A percentile compares a stretch with the other conserved stretches of the same genome.
phyloP scores from a whole-genome alignment of 2,113 vertebrate species.

The Accipiter virgatus region DNA sequence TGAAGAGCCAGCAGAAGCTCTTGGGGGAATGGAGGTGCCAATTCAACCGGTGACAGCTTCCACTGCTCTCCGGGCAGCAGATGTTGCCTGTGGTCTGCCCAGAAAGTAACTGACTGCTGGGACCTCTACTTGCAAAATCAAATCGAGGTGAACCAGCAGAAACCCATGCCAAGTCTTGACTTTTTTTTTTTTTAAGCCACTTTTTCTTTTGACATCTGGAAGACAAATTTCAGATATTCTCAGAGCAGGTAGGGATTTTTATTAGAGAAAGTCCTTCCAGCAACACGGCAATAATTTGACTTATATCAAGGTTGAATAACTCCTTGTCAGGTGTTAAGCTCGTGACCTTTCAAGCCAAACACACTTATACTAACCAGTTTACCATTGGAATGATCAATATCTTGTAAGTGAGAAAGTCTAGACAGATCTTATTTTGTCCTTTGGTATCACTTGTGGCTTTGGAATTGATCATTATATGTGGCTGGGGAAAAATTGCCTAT shows the following conservation, averaged over 20 bases:
- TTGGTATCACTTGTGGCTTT: constrained; percentile 56
- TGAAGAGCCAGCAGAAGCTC: neutral
- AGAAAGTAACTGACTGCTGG: neutral
- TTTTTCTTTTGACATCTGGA: neutral
- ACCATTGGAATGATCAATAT: constrained; percentile 60
- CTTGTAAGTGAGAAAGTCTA: constrained; percentile 58
- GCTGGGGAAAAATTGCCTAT: constrained; percentile 34
- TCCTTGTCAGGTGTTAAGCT: constrained; percentile 49
- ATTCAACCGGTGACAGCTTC: neutral
- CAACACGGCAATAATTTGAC: constrained; percentile 40
- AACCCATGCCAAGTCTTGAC: neutral
- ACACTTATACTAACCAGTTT: constrained; percentile 66
- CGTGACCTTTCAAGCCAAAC: constrained; percentile 59
- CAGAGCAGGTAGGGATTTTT: neutral
- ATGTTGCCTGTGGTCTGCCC: neutral
- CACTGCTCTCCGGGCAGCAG: neutral
- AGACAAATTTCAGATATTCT: constrained; percentile 28
- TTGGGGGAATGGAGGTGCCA: neutral
- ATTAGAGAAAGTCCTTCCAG: constrained; percentile 28
- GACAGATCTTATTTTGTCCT: constrained; percentile 67
- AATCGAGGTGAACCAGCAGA: neutral
- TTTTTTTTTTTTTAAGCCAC: neutral
- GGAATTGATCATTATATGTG: constrained; percentile 44
- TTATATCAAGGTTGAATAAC: constrained; percentile 61
- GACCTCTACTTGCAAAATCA: neutral